Evolutionary conservation across 2,888 invertebrate genomes (phyloP).

Genomic region (Plebejus melissa): DNA sequence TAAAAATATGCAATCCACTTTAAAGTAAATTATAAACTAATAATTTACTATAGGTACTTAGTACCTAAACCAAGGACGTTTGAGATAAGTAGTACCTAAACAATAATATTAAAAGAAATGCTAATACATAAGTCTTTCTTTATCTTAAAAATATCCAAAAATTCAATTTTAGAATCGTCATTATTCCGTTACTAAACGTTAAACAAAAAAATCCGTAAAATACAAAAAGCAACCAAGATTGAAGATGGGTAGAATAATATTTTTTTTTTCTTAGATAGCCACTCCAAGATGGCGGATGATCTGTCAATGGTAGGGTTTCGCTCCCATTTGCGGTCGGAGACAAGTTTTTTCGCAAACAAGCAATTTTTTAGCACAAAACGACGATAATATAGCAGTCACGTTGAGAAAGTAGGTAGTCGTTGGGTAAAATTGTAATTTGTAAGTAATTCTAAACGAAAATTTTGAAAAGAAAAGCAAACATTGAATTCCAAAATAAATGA

Average conservation of each 20-base stretch:
- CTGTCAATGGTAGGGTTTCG: slow-evolving; percentile 36
- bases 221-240: background rate
- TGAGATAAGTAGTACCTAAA: too few relatives aligned
- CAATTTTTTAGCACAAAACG: slow-evolving; percentile 35
- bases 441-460: background rate
- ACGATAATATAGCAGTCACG: slow-evolving; percentile 30
- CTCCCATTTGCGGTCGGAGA: slow-evolving; percentile 35
- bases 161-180: too few relatives aligned
- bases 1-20: slow-evolving; percentile 7
- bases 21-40: background rate
- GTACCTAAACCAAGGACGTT: too few relatives aligned
- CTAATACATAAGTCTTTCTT: too few relatives aligned
- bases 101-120: too few relatives aligned
- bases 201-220: background rate
- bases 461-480: background rate
- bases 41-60: background rate
- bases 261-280: slow-evolving; percentile 24
- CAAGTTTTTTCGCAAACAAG: slow-evolving; percentile 36
- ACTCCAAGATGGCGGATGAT: slow-evolving; percentile 37
- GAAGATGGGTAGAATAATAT: background rate
- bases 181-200: too few relatives aligned
- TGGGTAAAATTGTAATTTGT: background rate
- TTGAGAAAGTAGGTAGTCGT: background rate
- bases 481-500: background rate
- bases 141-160: background rate